Evolutionary conservation across 2,797 vertebrate species (phyloP).

Genomic region (Lithobates pipiens): DNA sequence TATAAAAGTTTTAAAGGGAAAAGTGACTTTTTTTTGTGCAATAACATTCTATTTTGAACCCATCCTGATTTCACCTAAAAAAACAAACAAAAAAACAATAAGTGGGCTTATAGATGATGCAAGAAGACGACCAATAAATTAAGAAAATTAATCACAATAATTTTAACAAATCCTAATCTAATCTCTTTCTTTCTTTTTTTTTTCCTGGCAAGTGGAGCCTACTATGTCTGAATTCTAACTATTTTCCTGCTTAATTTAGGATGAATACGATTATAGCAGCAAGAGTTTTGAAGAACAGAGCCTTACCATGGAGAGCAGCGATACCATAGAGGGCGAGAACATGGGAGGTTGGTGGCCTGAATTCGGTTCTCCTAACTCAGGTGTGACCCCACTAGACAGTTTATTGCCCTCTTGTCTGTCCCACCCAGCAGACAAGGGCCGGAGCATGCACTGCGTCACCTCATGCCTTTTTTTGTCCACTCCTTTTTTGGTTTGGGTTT

Average conservation of each 20-base stretch:
- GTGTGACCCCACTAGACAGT: conserved; percentile 88
- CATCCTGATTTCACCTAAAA: too few relatives aligned
- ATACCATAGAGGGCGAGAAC: conserved; percentile 88
- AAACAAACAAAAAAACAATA: too few relatives aligned
- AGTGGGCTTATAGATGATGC: too few relatives aligned
- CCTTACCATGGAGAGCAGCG: conserved; percentile 75
- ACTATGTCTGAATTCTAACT: not conserved
- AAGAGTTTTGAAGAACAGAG: conserved; percentile 78
- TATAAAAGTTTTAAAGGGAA: too few relatives aligned
- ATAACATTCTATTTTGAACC: too few relatives aligned
- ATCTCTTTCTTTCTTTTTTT: too few relatives aligned
- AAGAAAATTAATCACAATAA: too few relatives aligned
- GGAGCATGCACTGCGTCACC: conserved; percentile 83
- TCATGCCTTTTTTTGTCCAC: conserved; percentile 26
- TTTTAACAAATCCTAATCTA: too few relatives aligned
- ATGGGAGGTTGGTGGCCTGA: conserved; percentile 99
- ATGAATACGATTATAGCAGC: conserved; percentile 83
- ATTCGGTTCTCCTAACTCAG: conserved; percentile 89
- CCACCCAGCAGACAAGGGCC: conserved; percentile 20
- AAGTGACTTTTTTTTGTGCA: too few relatives aligned
- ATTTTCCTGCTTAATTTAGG: conserved; percentile 70
- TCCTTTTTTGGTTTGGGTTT: not conserved
- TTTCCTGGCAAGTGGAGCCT: too few relatives aligned
- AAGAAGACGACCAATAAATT: too few relatives aligned
- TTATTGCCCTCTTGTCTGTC: conserved; percentile 65